Evolutionary conservation across 2,797 vertebrate genomes (phyloP), one percentile per base, ranked within the genome.

Genomic region (Loriculus beryllinus): DNA sequence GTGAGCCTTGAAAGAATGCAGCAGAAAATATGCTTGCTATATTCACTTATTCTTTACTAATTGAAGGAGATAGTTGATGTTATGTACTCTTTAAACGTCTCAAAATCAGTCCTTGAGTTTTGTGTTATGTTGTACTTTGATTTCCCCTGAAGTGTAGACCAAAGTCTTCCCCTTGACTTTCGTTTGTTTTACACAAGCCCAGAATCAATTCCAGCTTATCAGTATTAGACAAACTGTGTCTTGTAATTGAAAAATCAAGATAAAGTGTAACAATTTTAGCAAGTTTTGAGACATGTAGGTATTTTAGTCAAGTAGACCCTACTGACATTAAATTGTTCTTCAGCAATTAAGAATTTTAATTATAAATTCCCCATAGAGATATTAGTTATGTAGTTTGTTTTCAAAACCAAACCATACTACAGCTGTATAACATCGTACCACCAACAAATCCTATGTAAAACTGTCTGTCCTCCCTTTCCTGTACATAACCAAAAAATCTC

Each of bases 381-480:
- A 11, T 9, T 8, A 19, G 8, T 42, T 68, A 9, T 25, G 10
- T 15, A 18, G 54, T 77, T 54, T 62, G 21, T 15, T 85, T 85
- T 51, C 12, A 28, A 69, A 85, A 18, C 6, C 20, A 77, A 63
- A 40, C 7, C 4, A 4, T 10, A 3, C 10, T 59, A 11, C 23
- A 43, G 6, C 4, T 4, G 1, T 4, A 31, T 0, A 2, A 48
- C 14, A 39, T 85, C 23, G 47, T 21, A 22, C 43, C 6, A 47
- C 12, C 14, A 37, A 70, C 35, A 7, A 13, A 18, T 39, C 15
- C 47, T 71, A 23, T 56, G 5, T 20, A 35, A 33, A 54, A 47
- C 39, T 9, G 5, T 7, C n/a, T 12, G 9, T 7, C 19, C 33
- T 37, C 10, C 14, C 15, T 68, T 21, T 16, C 10, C 9, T 1